Percentiles rank a stretch among this genome's conserved stretches.
phyloP scores from a whole-genome alignment of 2,888 invertebrate genomes.

The Chirona hameri region DNA sequence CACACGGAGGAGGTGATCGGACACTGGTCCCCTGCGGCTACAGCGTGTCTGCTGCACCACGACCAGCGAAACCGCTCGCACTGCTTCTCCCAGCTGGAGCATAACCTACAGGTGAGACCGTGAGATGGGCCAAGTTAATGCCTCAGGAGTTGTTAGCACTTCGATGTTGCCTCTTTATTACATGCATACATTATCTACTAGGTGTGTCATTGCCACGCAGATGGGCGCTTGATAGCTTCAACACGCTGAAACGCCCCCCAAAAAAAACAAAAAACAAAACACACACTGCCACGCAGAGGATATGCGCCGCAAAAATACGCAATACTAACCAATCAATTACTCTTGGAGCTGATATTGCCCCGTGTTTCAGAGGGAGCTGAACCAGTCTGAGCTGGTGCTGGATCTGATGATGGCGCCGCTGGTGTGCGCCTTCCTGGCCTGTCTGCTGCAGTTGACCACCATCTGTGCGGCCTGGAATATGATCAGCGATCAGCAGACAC shows the following conservation, averaged over 20 bases:
- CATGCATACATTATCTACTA: no score
- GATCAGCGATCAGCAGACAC: background rate
- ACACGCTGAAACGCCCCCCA: no score
- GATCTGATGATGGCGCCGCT: conserved; percentile 5
- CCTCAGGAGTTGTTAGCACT: no score
- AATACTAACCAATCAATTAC: no score
- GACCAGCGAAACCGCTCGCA: background rate
- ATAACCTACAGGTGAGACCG: background rate
- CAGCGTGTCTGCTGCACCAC: background rate
- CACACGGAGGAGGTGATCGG: background rate
- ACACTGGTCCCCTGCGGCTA: background rate
- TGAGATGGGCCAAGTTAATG: background rate
- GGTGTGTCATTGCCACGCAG: no score
- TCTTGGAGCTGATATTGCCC: no score
- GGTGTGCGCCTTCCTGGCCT: conserved; percentile 8
- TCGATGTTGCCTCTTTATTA: no score
- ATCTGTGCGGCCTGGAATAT: background rate
- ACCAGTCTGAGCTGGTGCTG: background rate
- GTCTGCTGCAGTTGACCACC: conserved; percentile 7
- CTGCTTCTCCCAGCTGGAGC: background rate
- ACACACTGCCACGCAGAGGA: no score
- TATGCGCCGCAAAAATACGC: no score
- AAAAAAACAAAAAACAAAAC: no score
- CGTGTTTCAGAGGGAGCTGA: background rate
- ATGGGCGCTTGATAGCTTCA: no score